Evolutionary conservation across 2,113 vertebrate species (phyloP).

Genomic region (Cyprinus carpio): DNA sequence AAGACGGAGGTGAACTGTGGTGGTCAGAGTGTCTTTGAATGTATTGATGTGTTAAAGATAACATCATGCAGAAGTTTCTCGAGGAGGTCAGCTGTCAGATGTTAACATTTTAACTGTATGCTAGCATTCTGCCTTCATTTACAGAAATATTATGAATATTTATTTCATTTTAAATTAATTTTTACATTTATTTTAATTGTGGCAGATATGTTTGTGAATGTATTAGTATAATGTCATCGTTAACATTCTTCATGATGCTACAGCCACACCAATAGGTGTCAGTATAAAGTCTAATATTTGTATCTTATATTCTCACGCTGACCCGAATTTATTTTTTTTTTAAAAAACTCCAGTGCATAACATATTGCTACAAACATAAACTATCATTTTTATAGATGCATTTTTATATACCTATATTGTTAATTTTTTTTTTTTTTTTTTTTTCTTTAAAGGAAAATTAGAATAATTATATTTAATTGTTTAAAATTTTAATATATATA

Average conservation of each 20-base stretch:
- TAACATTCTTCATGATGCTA: background rate
- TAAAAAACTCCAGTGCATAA: no score
- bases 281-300: background rate
- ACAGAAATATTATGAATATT: background rate
- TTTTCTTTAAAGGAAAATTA: no score
- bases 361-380: no score
- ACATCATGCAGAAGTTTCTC: background rate
- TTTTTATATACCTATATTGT: no score
- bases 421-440: no score
- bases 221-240: no score
- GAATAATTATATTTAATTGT: no score
- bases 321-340: no score
- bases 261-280: background rate
- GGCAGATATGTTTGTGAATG: background rate
- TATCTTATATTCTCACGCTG: no score
- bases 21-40: background rate
- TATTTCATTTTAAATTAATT: background rate
- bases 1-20: conserved; percentile 7
- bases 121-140: background rate
- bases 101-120: background rate
- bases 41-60: background rate
- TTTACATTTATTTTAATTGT: no score
- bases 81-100: conserved; percentile 19
- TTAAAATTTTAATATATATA: no score
- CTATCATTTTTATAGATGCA: no score